Conservation (phyloP, 2,888 invertebrate species). For the Suillia variegata region DNA sequence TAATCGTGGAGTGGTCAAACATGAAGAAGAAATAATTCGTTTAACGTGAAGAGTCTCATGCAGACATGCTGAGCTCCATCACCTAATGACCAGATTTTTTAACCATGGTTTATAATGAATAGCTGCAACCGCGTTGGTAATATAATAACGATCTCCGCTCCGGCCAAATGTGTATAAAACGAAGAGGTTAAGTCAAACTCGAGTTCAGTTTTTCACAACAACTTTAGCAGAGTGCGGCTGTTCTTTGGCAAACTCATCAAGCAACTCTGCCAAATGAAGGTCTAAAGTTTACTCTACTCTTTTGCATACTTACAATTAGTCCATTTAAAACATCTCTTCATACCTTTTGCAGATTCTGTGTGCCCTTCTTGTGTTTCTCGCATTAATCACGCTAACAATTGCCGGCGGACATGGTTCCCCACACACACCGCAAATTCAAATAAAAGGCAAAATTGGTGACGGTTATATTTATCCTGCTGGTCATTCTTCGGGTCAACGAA, state of each 20-base stretch:
- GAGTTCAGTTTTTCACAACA: background rate
- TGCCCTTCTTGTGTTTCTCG: background rate
- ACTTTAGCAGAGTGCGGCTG: background rate
- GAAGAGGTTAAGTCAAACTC: background rate
- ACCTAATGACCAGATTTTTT: background rate
- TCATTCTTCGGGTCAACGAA: background rate
- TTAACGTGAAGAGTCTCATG: background rate
- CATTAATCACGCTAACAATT: background rate
- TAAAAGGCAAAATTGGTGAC: constrained; percentile 27
- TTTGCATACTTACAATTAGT: no score
- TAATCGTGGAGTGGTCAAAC: background rate
- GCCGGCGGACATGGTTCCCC: background rate
- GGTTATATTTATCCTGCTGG: constrained; percentile 25
- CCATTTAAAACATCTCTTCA: no score
- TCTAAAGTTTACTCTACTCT: no score
- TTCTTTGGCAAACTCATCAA: background rate
- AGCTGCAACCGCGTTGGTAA: background rate
- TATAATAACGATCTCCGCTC: background rate
- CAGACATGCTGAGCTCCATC: background rate
- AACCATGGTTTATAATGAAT: background rate
- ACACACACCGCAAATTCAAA: constrained; percentile 6
- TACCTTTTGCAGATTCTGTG: background rate
- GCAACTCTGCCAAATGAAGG: constrained; percentile 1
- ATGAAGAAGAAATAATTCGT: background rate
- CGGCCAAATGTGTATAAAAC: background rate